Conservation (phyloP, 2,113 vertebrate species). For the Carassius auratus region DNA sequence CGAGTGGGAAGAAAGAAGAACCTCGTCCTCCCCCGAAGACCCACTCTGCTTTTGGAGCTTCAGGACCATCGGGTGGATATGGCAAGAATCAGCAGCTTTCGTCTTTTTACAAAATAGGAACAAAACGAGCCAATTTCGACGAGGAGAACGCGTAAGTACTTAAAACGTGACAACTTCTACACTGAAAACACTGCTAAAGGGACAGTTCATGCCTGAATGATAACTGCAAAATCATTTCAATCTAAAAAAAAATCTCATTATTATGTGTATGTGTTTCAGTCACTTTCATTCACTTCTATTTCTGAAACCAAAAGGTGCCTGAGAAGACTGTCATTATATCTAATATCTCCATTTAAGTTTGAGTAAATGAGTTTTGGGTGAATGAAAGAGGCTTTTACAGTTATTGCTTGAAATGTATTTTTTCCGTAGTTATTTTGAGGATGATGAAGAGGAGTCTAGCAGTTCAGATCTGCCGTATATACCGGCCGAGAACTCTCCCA, state of each 20-base stretch:
- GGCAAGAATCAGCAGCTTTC: slow-evolving; percentile 91
- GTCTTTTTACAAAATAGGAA: slow-evolving; percentile 98
- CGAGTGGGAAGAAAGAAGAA: slow-evolving; percentile 91
- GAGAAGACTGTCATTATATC: neutral
- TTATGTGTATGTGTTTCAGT: neutral
- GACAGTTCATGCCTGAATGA: neutral
- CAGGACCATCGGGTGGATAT: slow-evolving; percentile 80
- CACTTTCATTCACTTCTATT: neutral
- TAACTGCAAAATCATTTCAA: neutral
- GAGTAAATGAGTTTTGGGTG: neutral
- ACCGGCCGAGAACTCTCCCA: slow-evolving; percentile 97
- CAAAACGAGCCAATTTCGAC: slow-evolving; percentile 95
- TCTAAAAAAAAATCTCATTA: neutral
- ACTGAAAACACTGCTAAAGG: neutral
- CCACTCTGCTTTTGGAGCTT: slow-evolving; percentile 84
- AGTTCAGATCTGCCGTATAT: slow-evolving; percentile 93
- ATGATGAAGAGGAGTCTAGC: slow-evolving; percentile 94
- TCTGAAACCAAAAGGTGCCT: neutral
- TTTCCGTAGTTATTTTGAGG: slow-evolving; percentile 89
- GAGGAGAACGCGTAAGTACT: slow-evolving; percentile 91
- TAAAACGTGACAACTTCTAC: neutral
- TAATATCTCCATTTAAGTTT: neutral
- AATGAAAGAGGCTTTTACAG: neutral
- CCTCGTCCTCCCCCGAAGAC: slow-evolving; percentile 80
- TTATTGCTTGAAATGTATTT: neutral